Evolutionary conservation across 1,140 invertebrate genomes (phyloP), one percentile per base, ranked within the genome.

Genomic region (Patella vulgata): DNA sequence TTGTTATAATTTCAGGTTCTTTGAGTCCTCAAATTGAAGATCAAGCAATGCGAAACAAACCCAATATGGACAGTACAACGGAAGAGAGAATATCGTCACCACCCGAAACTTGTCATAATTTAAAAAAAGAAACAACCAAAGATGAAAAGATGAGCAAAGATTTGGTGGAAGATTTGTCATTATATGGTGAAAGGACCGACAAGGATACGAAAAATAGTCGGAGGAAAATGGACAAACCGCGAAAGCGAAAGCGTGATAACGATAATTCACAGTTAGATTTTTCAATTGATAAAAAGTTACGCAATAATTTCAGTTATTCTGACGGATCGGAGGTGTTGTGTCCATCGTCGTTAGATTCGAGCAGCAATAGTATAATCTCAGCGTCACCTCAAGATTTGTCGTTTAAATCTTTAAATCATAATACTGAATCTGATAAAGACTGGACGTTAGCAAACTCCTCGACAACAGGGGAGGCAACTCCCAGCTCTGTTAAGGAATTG

Each of bases 401-500:
- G 36, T 33, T 44, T 33, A 47, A 50, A 39, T 43, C 19, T 30
- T 50, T 47, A 39, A 25, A 51, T 44, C 39, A 59, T 19, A 46
- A 52, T 25, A 17, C 12, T 31, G 43, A 52, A 23, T 44, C 25
- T 51, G 44, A 47, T 48, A 43, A 28, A 59, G 31, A 60, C 42
- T 25, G 19, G 36, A 25, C 11, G 23, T 21, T 36, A 44, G 33
- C 12, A 42, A 27, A 12, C n/a, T 11, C 14, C 21, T 33, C 21
- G 31, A 21, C 46, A 4, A 30, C 23, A 9, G 19, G 12, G 50
- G 48, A 33, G 31, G 54, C 39, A 23, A 53, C 67, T 5, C 57
- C 72, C 11, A 72, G 90, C 2, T 91, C 92, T 0, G 93, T 95
- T 0, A 94, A 95, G 80, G 94, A 97, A 74, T 85, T 97, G 63